Conservation (phyloP, 23 tunicate genomes). For the Halocynthia roretzi region DNA sequence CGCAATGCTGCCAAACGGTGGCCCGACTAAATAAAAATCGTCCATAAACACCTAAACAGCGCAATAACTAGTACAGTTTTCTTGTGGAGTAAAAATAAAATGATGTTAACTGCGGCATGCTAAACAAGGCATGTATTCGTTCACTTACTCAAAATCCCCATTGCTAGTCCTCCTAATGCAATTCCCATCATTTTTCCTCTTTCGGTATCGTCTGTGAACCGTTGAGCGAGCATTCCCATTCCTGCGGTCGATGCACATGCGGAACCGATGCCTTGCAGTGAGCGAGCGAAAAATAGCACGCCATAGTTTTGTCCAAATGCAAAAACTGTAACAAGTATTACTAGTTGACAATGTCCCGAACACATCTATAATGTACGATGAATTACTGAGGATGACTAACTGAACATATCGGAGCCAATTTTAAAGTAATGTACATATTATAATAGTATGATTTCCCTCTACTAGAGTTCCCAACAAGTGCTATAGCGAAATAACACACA, state of each 20-base stretch:
- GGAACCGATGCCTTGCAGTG: slow-evolving; percentile 83
- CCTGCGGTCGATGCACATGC: slow-evolving; percentile 83
- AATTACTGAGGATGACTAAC: too few relatives aligned
- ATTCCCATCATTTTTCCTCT: slow-evolving; percentile 76
- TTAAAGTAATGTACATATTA: too few relatives aligned
- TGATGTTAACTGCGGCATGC: neutral
- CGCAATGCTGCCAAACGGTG: slow-evolving; percentile 1
- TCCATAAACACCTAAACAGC: neutral
- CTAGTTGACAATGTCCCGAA: too few relatives aligned
- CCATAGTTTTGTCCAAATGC: slow-evolving; percentile 53
- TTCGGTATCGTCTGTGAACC: slow-evolving; percentile 48
- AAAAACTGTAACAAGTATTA: slow-evolving; percentile 42
- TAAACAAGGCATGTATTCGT: too few relatives aligned
- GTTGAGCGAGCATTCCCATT: slow-evolving; percentile 62
- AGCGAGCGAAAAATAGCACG: slow-evolving; percentile 62
- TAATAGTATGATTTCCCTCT: too few relatives aligned
- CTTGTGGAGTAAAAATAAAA: neutral
- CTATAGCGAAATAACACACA: too few relatives aligned
- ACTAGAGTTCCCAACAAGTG: too few relatives aligned
- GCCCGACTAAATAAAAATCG: slow-evolving; percentile 19
- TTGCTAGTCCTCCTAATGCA: slow-evolving; percentile 85
- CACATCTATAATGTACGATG: too few relatives aligned
- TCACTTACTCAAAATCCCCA: slow-evolving; percentile 83
- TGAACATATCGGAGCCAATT: too few relatives aligned
- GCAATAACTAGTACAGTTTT: neutral